phyloP scores from a whole-genome alignment of 2,888 invertebrate species.

The Melieria picta region DNA sequence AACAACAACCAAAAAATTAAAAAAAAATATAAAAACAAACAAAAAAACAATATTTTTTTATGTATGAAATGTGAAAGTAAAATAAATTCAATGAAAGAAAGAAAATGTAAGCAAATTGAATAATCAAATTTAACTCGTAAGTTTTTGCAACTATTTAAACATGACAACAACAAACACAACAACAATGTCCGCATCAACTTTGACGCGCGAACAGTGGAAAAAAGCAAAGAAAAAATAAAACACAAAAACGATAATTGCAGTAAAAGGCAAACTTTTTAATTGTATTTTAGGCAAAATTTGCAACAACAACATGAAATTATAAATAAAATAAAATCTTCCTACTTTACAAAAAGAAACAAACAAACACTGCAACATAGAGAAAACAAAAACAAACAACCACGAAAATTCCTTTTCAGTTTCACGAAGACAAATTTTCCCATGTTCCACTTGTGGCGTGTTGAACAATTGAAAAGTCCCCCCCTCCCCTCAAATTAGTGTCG shows the following conservation, averaged over 20 bases:
- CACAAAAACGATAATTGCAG: no score
- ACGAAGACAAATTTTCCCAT: not conserved
- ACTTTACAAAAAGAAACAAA: conserved; percentile 1
- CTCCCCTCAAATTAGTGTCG: no score
- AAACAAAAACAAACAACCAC: conserved; percentile 3
- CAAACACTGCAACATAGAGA: conserved; percentile 31
- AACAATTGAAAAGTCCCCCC: no score
- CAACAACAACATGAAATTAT: no score
- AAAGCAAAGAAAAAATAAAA: no score
- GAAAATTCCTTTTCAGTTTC: not conserved
- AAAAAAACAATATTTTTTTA: conserved; percentile 44
- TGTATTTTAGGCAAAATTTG: no score
- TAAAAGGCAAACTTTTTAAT: no score
- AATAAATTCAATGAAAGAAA: conserved; percentile 9
- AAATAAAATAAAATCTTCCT: conserved; percentile 8
- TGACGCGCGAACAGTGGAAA: no score
- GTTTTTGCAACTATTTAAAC: conserved; percentile 18
- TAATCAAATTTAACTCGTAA: conserved; percentile 10
- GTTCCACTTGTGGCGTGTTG: no score
- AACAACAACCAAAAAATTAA: conserved; percentile 40
- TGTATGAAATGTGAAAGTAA: conserved; percentile 37
- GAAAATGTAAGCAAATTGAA: conserved; percentile 10
- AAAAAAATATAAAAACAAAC: conserved; percentile 39
- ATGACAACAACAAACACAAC: not conserved
- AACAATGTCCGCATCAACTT: not conserved